Evolutionary conservation across 92 coral and sea anemone species (phyloP).

Genomic region (Palythoa grandiflora): DNA sequence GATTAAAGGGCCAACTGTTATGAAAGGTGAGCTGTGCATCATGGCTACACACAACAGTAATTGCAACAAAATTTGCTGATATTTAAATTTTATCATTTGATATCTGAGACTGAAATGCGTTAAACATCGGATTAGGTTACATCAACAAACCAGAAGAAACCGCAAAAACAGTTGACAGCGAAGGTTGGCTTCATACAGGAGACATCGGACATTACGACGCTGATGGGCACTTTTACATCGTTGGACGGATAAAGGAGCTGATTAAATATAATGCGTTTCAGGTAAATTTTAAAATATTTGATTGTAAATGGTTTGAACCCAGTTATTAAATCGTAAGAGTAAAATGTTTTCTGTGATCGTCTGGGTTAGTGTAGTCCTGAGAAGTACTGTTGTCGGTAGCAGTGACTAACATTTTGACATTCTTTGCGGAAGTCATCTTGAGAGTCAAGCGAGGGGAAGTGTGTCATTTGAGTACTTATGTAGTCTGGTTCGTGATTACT

Average conservation of each 20-base stretch:
- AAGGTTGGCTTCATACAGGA: constrained; percentile 96
- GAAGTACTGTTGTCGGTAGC: too few relatives aligned
- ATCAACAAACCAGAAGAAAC: constrained; percentile 88
- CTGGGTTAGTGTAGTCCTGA: too few relatives aligned
- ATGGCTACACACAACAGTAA: background rate
- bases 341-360: too few relatives aligned
- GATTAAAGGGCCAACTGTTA: constrained; percentile 78
- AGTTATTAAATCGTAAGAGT: too few relatives aligned
- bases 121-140: constrained; percentile 65
- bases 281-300: constrained; percentile 35
- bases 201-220: constrained; percentile 90
- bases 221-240: constrained; percentile 79
- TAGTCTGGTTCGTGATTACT: too few relatives aligned
- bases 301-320: too few relatives aligned
- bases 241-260: constrained; percentile 88
- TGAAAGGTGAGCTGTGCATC: constrained; percentile 74
- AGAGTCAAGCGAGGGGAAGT: too few relatives aligned
- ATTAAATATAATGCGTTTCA: constrained; percentile 92
- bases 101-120: background rate
- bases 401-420: too few relatives aligned
- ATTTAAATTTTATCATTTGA: background rate
- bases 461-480: too few relatives aligned
- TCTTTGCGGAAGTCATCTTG: too few relatives aligned
- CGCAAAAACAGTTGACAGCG: constrained; percentile 69
- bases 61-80: background rate